Percentiles rank a stretch among this genome's conserved stretches.
Conservation (phyloP, 2,113 vertebrate species). For the Seriola rivoliana region DNA sequence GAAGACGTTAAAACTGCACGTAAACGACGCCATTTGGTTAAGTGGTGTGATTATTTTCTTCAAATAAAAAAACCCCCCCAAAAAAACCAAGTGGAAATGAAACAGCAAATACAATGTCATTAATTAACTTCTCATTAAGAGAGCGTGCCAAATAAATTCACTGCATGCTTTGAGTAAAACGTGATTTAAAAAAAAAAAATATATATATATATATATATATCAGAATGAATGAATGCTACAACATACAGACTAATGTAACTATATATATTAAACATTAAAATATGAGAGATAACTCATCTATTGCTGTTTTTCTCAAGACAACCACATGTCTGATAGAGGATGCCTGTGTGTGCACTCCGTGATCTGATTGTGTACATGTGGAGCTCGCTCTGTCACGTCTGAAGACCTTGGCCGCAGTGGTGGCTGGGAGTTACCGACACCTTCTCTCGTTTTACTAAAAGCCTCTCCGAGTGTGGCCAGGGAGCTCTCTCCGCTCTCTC, state of each 20-base stretch:
- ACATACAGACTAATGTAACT: not conserved
- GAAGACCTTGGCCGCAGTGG: constrained; percentile 66
- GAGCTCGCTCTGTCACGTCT: constrained; percentile 63
- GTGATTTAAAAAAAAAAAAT: rapidly evolving
- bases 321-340: not conserved
- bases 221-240: not conserved
- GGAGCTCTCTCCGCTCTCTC: constrained; percentile 52
- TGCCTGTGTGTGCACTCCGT: constrained; percentile 3
- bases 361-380: constrained; percentile 55
- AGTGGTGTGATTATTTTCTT: not conserved
- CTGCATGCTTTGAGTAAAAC: not conserved
- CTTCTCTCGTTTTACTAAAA: constrained; percentile 64
- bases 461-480: constrained; percentile 84
- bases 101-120: no score
- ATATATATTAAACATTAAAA: rapidly evolving
- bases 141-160: not conserved
- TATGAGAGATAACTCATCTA: not conserved
- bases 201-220: no score
- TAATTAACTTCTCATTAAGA: not conserved
- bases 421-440: constrained; percentile 81
- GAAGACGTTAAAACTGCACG: not conserved
- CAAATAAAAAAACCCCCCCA: not conserved
- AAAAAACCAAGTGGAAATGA: no score
- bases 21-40: constrained; percentile 42
- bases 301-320: not conserved